A percentile compares a stretch with the other conserved stretches of the same genome.
These are phyloP conservation scores for Channallabes apus DNA, from an alignment of 2,797 vertebrate species.

Conservation along the genomic window DNA sequence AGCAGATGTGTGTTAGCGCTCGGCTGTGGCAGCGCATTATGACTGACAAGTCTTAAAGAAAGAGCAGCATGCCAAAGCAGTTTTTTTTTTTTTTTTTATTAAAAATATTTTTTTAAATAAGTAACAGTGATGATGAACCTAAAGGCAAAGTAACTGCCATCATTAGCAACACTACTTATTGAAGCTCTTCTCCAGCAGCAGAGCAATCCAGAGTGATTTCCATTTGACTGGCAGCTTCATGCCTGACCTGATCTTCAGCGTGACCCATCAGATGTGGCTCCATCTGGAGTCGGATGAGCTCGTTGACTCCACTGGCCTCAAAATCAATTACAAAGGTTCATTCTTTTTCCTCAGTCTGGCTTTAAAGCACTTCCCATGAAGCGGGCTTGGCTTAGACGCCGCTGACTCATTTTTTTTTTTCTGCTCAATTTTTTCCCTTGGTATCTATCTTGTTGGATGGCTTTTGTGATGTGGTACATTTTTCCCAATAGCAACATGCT, in stretches of 20 bases:
- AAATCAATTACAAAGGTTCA: slow-evolving; percentile 95
- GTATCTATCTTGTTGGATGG: neutral
- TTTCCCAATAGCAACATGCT: neutral
- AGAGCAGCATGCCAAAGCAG: slow-evolving; percentile 24
- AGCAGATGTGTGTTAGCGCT: neutral
- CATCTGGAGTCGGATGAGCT: slow-evolving; percentile 97
- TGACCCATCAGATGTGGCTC: slow-evolving; percentile 96
- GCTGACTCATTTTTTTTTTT: slow-evolving; percentile 11
- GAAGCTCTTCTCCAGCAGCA: neutral
- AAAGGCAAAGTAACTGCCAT: neutral
- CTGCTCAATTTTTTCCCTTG: neutral
- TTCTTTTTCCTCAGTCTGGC: slow-evolving; percentile 7
- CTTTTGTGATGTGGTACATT: neutral
- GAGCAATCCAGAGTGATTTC: slow-evolving; percentile 18
- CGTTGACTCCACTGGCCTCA: slow-evolving; percentile 94
- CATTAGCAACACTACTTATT: neutral
- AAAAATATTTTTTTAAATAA: slow-evolving; percentile 26
- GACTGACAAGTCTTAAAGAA: slow-evolving; percentile 45
- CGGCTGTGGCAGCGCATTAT: neutral
- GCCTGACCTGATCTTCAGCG: slow-evolving; percentile 94
- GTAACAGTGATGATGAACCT: neutral
- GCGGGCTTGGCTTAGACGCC: neutral
- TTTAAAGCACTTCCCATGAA: neutral
- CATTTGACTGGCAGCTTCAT: slow-evolving; percentile 95
- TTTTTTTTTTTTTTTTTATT: slow-evolving; percentile 3